Evolutionary conservation across 2,888 invertebrate species (phyloP).

Genomic region (Prosopocoilus inquinatus): DNA sequence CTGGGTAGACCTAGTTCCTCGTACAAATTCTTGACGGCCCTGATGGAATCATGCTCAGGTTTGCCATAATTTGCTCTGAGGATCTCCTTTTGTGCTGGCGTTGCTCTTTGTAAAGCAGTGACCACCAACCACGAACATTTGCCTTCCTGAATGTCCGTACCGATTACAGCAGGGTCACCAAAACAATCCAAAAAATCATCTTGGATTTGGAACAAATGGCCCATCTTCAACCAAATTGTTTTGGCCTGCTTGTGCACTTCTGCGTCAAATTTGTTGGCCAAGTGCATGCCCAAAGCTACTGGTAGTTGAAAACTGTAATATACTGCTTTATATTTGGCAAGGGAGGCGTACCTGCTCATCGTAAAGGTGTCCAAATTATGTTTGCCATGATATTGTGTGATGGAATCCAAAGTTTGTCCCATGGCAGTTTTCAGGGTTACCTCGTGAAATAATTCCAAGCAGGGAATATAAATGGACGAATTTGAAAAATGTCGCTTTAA

Average conservation of each 20-base stretch:
- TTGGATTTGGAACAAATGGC: no score
- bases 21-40: no score
- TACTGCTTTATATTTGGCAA: slow-evolving; percentile 84
- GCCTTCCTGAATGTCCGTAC: slow-evolving; percentile 91
- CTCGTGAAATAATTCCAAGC: slow-evolving; percentile 83
- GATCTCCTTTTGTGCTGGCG: no score
- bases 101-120: slow-evolving; percentile 81
- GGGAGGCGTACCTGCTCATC: slow-evolving; percentile 77
- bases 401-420: slow-evolving; percentile 80
- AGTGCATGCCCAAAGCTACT: slow-evolving; percentile 76
- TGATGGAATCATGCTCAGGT: no score
- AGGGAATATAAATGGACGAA: slow-evolving; percentile 72
- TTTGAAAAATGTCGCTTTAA: no score
- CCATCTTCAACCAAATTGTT: no score
- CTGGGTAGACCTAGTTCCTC: slow-evolving; percentile 73
- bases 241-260: no score
- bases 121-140: slow-evolving; percentile 96
- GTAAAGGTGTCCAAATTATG: slow-evolving; percentile 67
- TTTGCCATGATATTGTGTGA: slow-evolving; percentile 60
- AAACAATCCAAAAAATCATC: slow-evolving; percentile 89
- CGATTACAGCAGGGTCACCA: slow-evolving; percentile 80
- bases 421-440: slow-evolving; percentile 69
- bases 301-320: slow-evolving; percentile 91
- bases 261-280: no score
- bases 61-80: no score